A percentile compares a stretch with the other conserved stretches of the same genome.
These are phyloP conservation scores for Oeneis ivallda DNA, from an alignment of 2,888 invertebrate genomes.

Conservation along the genomic window DNA sequence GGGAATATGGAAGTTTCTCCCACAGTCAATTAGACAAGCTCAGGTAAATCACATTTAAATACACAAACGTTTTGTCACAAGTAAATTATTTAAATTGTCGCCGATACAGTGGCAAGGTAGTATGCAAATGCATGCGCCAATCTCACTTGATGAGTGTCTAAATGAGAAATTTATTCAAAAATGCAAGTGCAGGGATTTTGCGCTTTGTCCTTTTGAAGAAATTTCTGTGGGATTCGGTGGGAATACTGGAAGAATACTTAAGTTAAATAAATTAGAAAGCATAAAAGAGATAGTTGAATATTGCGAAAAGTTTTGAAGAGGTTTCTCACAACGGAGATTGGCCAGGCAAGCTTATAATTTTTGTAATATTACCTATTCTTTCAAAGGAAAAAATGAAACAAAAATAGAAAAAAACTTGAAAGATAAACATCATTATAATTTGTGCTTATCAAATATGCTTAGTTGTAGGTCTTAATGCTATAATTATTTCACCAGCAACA, in stretches of 20 bases:
- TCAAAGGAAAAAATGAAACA: no score
- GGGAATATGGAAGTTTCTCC: slow-evolving; percentile 3
- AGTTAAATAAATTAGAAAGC: slow-evolving; percentile 15
- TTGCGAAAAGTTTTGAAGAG: slow-evolving; percentile 2
- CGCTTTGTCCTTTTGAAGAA: slow-evolving; percentile 45
- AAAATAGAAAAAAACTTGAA: no score
- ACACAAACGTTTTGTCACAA: slow-evolving; percentile 47
- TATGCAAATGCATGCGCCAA: slow-evolving; percentile 70
- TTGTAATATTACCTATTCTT: no score
- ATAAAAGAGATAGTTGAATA: slow-evolving; percentile 1
- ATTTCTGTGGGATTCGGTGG: slow-evolving; percentile 45
- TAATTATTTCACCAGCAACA: no score
- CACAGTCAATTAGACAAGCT: slow-evolving; percentile 63
- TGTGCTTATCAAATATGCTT: no score
- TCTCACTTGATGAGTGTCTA: slow-evolving; percentile 66
- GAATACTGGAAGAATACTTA: slow-evolving; percentile 22
- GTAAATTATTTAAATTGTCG: slow-evolving; percentile 73
- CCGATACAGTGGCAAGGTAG: slow-evolving; percentile 49
- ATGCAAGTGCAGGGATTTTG: slow-evolving; percentile 58
- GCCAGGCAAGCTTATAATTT: neutral
- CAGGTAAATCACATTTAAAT: slow-evolving; percentile 61
- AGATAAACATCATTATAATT: no score
- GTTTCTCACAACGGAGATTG: slow-evolving; percentile 1
- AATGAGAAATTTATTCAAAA: slow-evolving; percentile 76
- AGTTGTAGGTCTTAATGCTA: no score